Evolutionary conservation across 2,888 invertebrate genomes (phyloP), one percentile per base, ranked within the genome.

Genomic region (Dynastes grantii): DNA sequence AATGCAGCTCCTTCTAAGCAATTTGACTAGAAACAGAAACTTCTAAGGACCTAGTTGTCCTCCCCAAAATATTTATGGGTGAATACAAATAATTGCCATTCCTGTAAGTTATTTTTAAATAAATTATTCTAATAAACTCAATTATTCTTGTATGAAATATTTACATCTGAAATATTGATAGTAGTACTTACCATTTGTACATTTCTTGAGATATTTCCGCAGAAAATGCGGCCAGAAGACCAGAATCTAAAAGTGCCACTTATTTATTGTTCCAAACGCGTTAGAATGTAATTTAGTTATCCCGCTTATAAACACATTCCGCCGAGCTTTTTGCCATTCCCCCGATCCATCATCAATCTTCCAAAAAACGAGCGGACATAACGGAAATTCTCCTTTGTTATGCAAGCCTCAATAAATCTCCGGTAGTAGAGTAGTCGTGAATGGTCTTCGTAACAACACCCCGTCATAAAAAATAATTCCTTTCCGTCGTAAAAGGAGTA

Each of bases 361-460:
- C 49, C 16, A 37, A 55, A 71, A 8, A 37, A 71, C 71, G 65
- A 58, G n/a, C 53, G 40, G 55, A 55, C 29, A 70, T 70, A 71
- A 71, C 71, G 16, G 32, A 71, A 37, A 53, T 55, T 55, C 55
- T 55, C 32, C 37, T 71, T 71, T 71, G 32, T 71, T 32, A 71
- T 71, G 55, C 55, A 71, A 55, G 16, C n/a, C 9, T 55, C 71
- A 32, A 71, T 71, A 55, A 71, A 71, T 71, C 71, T 71, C 32
- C 55, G 45, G 2, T 11, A 45, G 45, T 45, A 8, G 45, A 55
- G 37, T 11, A 29, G 11, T 53, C n/a, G 16, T 32, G 37, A 55
- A 71, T 55, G 37, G 55, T 3, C 49, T n/a, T 53, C 29, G n/a
- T 65, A 65, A 53, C 32, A 40, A 65, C 40, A 55, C 55, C 37